Evolutionary conservation across 2,113 vertebrate species (phyloP), one percentile per base, ranked within the genome.

Genomic region (Solenodon paradoxus): DNA sequence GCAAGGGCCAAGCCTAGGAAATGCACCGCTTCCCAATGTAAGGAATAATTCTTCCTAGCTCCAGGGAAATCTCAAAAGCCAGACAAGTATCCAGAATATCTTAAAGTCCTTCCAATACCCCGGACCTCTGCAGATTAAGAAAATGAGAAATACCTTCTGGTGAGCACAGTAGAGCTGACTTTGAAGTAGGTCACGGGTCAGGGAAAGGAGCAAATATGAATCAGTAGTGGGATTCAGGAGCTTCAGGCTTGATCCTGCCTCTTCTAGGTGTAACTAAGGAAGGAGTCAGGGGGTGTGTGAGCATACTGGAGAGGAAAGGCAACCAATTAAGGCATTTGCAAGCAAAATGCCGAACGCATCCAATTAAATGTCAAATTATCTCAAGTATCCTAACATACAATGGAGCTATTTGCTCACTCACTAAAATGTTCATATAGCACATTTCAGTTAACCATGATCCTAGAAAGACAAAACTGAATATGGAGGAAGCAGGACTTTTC

Each of bases 161-260:
- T 47, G 95, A 95, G 87, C 71, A 68, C 98, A 99, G 96, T 94
- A 98, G 51, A 98, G 98, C 24, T 98, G 98, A 95, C 99, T 98
- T 93, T 93, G 98, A 77, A 99, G 97, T 57, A 99, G 88, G 55
- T 97, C 59, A 30, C 97, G 96, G 59, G 98, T 98, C 96, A 98
- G 95, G 3, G 97, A 98, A n/a, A 98, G 97, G 40, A 99, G 95
- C 40, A 98, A 93, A 19, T 94, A 96, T 4, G 96, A 96, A 16
- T 98, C 98, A 0, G 94, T n/a, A 0, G 74, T 71, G 22, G 38
- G 9, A 51, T 98, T 97, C 0, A 97, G 89, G 9, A 85, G 79
- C 57, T 81, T 66, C 51, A 99, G 84, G 91, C 96, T 96, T 0
- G 95, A 96, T 32, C 99, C 98, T 0, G 98, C 98, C 96, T 99